Percentiles rank a stretch among this genome's conserved stretches.
Evolutionary conservation across 2,888 invertebrate species (phyloP).

Genomic region (Melieria picta): DNA sequence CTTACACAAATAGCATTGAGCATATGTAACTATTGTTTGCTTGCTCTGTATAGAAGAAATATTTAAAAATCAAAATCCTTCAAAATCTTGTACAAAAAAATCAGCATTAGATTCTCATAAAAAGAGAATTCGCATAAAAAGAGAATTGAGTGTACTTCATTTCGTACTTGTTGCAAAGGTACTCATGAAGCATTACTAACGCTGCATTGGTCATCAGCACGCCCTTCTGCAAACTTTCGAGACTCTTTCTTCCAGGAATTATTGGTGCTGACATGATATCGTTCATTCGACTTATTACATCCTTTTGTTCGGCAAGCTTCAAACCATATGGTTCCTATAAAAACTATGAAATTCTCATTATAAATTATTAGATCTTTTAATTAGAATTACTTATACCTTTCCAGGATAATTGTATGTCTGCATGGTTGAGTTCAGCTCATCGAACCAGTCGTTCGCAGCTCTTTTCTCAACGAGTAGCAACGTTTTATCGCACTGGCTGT

Average conservation of each 20-base stretch:
- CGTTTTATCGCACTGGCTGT: neutral
- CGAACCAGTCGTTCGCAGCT: neutral
- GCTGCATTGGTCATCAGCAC: neutral
- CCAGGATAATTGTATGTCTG: neutral
- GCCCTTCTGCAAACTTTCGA: neutral
- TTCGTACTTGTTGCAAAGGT: neutral
- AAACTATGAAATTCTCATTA: neutral
- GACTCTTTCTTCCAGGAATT: neutral
- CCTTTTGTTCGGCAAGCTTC: neutral
- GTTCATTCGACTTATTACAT: neutral
- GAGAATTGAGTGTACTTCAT: no score
- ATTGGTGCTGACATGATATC: neutral
- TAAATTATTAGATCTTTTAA: neutral
- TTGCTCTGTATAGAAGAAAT: no score
- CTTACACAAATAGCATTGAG: no score
- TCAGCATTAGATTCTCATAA: no score
- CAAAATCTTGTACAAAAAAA: no score
- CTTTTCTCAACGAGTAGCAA: neutral
- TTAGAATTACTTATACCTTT: neutral
- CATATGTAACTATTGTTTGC: no score
- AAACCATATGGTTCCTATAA: neutral
- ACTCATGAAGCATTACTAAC: neutral
- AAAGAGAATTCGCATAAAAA: no score
- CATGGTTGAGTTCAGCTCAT: neutral
- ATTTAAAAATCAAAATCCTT: no score